Percentiles rank a stretch among this genome's conserved stretches.
These are phyloP conservation scores for Hydrophis major DNA, from an alignment of 2,797 vertebrate genomes.

Conservation along the genomic window DNA sequence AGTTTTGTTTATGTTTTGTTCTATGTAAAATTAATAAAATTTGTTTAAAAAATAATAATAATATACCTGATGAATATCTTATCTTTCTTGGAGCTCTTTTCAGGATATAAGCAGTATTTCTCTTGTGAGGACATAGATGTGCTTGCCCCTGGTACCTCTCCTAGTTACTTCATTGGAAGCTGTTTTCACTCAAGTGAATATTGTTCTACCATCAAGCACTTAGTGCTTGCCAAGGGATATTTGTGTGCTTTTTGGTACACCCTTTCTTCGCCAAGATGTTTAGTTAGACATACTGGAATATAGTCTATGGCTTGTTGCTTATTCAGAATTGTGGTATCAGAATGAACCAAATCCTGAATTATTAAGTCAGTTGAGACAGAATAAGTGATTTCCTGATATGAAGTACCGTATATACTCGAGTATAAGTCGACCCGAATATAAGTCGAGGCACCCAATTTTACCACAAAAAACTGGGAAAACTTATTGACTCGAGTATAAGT, in stretches of 20 bases:
- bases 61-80: neutral
- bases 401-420: no score
- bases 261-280: neutral
- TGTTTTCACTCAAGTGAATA: neutral
- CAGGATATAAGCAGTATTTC: neutral
- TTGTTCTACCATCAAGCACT: neutral
- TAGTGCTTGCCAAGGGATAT: neutral
- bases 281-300: no score
- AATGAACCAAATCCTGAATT: neutral
- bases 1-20: no score
- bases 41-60: no score
- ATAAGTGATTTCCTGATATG: neutral
- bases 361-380: neutral
- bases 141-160: neutral
- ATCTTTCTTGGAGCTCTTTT: neutral
- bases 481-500: no score
- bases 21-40: no score
- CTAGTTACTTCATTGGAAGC: neutral
- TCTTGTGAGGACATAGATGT: neutral
- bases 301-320: neutral
- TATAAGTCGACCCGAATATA: no score
- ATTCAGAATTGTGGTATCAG: no score
- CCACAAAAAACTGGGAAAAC: no score
- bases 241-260: neutral
- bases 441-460: no score